phyloP scores from a whole-genome alignment of 2,888 invertebrate species.

The Galeruca laticollis region DNA sequence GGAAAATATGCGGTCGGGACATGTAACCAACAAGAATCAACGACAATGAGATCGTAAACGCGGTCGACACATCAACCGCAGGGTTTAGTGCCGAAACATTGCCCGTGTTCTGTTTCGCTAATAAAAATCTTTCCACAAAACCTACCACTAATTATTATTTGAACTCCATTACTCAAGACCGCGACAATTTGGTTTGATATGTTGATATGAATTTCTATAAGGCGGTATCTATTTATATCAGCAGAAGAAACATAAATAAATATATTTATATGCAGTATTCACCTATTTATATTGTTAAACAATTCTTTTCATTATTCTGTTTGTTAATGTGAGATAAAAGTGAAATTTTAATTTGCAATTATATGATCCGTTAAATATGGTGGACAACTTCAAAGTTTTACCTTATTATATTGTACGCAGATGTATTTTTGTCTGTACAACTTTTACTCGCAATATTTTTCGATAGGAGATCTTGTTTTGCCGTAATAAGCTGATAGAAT shows the following conservation, averaged over 20 bases:
- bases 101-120: slow-evolving; percentile 42
- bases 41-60: slow-evolving; percentile 42
- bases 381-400: too few species aligned
- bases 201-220: slow-evolving; percentile 10
- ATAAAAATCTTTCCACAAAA: slow-evolving; percentile 54
- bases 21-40: slow-evolving; percentile 43
- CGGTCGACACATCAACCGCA: slow-evolving; percentile 49
- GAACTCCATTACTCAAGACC: slow-evolving; percentile 38
- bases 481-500: too few species aligned
- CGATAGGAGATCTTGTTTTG: too few species aligned
- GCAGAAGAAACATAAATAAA: not conserved
- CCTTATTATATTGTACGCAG: too few species aligned
- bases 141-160: slow-evolving; percentile 55
- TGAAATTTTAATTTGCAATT: too few species aligned
- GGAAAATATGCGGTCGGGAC: slow-evolving; percentile 31
- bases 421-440: too few species aligned
- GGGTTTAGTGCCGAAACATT: slow-evolving; percentile 47
- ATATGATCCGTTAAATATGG: too few species aligned
- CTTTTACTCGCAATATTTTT: too few species aligned
- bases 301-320: too few species aligned
- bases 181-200: slow-evolving; percentile 31
- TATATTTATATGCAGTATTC: too few species aligned
- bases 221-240: not conserved
- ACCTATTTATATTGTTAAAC: too few species aligned
- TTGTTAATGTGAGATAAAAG: too few species aligned